Evolutionary conservation across 2,888 invertebrate species (phyloP).

Genomic region (Papilio elwesi): DNA sequence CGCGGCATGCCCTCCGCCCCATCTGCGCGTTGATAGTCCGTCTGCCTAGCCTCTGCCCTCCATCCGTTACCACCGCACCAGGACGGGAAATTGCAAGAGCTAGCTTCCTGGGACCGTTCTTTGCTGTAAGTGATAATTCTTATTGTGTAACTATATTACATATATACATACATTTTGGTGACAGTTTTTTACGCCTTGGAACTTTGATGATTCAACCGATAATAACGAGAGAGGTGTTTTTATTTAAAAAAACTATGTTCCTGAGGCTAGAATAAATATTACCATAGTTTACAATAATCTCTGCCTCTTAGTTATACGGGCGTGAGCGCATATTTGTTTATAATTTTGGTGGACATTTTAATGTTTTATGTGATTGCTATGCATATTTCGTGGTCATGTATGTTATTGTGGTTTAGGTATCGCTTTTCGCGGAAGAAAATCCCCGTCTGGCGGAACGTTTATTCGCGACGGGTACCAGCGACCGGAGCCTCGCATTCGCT

Average conservation of each 20-base stretch:
- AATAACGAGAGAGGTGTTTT: not conserved
- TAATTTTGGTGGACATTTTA: too few relatives aligned
- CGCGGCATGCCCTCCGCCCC: slow-evolving; percentile 88
- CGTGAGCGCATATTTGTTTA: too few relatives aligned
- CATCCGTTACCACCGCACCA: slow-evolving; percentile 88
- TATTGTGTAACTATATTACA: not conserved
- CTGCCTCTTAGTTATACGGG: too few relatives aligned
- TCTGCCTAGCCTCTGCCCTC: slow-evolving; percentile 87
- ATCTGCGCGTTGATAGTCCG: slow-evolving; percentile 80
- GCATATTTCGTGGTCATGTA: too few relatives aligned
- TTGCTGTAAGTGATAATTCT: slow-evolving; percentile 86
- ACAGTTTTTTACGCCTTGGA: not conserved
- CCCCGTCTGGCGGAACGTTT: slow-evolving; percentile 92
- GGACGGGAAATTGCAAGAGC: slow-evolving; percentile 94
- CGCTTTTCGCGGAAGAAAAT: slow-evolving; percentile 97
- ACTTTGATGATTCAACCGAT: not conserved
- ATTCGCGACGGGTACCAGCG: slow-evolving; percentile 83
- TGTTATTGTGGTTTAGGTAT: slow-evolving; percentile 70
- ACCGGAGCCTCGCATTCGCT: slow-evolving; percentile 87
- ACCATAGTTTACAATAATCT: too few relatives aligned
- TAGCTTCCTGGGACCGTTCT: slow-evolving; percentile 95
- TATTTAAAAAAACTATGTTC: too few relatives aligned
- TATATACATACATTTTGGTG: not conserved
- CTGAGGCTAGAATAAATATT: too few relatives aligned
- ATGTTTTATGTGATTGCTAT: too few relatives aligned